A percentile compares a stretch with the other conserved stretches of the same genome.
Evolutionary conservation across 2,113 vertebrate species (phyloP).

Genomic region (Phyllostomus discolor): DNA sequence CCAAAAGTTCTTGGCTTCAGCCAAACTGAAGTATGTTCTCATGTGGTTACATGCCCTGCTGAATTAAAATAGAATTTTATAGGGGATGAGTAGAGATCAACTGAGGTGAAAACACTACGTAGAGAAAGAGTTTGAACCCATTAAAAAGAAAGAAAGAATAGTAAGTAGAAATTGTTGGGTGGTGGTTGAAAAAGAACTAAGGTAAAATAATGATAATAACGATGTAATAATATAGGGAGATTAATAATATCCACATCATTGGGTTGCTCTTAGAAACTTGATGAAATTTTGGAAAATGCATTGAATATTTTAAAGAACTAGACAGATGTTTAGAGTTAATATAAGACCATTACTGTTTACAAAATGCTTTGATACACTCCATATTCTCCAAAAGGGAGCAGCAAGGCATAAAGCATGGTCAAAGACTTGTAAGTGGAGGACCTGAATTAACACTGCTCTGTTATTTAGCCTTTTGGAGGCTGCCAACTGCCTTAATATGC

Average conservation of each 20-base stretch:
- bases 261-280: neutral
- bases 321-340: neutral
- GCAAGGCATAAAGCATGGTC: neutral
- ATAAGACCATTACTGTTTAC: neutral
- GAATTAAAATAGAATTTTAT: constrained; percentile 32
- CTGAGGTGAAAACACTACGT: neutral
- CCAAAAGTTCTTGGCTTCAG: neutral
- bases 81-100: neutral
- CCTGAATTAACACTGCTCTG: neutral
- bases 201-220: neutral
- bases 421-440: neutral
- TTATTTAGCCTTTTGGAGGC: neutral
- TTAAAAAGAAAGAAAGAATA: neutral
- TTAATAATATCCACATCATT: neutral
- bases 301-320: constrained; percentile 4
- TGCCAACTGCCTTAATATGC: neutral
- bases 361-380: neutral
- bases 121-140: neutral
- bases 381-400: neutral
- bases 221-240: neutral
- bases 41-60: neutral
- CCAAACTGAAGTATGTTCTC: neutral
- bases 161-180: neutral
- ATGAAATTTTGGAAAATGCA: constrained; percentile 1
- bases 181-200: neutral